phyloP scores from a whole-genome alignment of 2,888 invertebrate species.

The Euplagia quadripunctaria region DNA sequence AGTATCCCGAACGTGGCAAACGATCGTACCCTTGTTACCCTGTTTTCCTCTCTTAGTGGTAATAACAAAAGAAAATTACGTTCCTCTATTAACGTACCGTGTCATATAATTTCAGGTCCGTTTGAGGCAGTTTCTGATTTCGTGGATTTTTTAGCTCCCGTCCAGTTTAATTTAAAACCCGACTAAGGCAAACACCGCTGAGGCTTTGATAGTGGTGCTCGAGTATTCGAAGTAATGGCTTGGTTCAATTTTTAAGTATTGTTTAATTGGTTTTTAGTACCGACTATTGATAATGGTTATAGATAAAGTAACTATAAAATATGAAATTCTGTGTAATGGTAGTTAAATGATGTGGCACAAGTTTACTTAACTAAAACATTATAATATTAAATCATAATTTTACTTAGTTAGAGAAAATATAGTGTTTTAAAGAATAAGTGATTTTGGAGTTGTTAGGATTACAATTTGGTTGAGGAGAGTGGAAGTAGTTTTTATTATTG shows the following conservation, averaged over 20 bases:
- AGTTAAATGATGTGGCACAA: not conserved
- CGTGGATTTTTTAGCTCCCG: slow-evolving; percentile 42
- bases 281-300: not conserved
- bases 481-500: too few species aligned
- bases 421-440: too few species aligned
- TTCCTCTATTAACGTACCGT: slow-evolving; percentile 29
- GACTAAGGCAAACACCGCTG: slow-evolving; percentile 32
- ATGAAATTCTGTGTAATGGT: not conserved
- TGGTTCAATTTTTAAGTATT: slow-evolving; percentile 21
- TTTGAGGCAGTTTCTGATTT: slow-evolving; percentile 42
- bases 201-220: slow-evolving; percentile 32
- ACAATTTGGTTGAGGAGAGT: too few species aligned
- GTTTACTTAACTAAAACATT: too few species aligned
- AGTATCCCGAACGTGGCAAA: too few species aligned
- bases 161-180: slow-evolving; percentile 46
- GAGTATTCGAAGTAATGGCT: slow-evolving; percentile 28
- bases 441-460: too few species aligned
- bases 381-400: too few species aligned
- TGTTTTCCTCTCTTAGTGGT: not conserved
- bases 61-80: not conserved
- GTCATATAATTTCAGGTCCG: slow-evolving; percentile 30
- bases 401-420: too few species aligned
- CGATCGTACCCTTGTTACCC: not conserved
- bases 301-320: not conserved
- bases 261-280: slow-evolving; percentile 17